Conservation (phyloP, 1,140 invertebrate genomes). For the Macrobrachium nipponense region DNA sequence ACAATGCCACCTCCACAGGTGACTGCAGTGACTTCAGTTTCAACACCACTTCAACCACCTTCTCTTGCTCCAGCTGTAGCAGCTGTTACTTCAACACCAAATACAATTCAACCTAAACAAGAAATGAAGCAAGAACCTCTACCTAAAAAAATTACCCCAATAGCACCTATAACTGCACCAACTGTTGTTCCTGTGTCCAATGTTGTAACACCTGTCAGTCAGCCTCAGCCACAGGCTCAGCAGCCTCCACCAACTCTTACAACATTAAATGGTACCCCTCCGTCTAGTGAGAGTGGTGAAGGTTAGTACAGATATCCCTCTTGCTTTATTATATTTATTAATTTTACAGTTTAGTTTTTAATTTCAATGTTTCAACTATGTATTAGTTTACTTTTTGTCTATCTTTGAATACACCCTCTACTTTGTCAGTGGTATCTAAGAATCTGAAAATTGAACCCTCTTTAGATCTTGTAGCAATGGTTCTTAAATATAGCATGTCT, state of each 20-base stretch:
- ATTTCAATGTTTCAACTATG: too few species aligned
- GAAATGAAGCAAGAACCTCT: conserved; percentile 67
- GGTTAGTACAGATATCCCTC: conserved; percentile 18
- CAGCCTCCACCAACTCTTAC: conserved; percentile 59
- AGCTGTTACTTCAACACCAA: conserved; percentile 62
- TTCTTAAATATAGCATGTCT: too few species aligned
- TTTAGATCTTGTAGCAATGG: too few species aligned
- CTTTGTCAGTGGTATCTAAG: too few species aligned
- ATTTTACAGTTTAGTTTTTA: neutral
- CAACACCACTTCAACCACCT: neutral
- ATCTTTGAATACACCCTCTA: too few species aligned
- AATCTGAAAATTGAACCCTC: too few species aligned
- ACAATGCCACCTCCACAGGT: conserved; percentile 3
- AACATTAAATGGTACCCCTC: conserved; percentile 62
- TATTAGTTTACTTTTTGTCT: too few species aligned
- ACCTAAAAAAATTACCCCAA: conserved; percentile 66
- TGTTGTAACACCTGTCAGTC: neutral
- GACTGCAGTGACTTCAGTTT: neutral
- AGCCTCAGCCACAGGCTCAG: conserved; percentile 57
- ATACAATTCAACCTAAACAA: conserved; percentile 63
- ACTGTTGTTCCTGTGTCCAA: conserved; percentile 21
- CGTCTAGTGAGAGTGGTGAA: conserved; percentile 53
- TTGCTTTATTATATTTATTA: conserved; percentile 7
- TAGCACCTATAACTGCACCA: conserved; percentile 66
- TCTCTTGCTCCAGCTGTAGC: conserved; percentile 17